phyloP scores from a whole-genome alignment of 2,888 invertebrate genomes.

The Atrina japonica region DNA sequence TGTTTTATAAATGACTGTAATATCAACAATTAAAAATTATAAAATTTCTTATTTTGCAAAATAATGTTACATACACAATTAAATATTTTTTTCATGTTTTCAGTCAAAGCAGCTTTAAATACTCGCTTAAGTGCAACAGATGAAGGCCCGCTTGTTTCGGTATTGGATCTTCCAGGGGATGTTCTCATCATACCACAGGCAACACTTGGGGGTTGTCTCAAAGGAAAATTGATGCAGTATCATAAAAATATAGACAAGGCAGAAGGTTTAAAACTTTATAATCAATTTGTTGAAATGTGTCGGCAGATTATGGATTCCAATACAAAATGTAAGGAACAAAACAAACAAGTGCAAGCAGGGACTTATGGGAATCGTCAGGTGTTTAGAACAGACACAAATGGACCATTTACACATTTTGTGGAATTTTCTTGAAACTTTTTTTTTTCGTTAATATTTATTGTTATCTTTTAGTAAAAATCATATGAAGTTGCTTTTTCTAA shows the following conservation, averaged over 20 bases:
- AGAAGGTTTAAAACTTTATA: conserved; percentile 77
- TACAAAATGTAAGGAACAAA: conserved; percentile 56
- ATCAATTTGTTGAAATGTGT: conserved; percentile 67
- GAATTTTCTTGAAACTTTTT: conserved; percentile 56
- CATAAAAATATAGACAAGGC: conserved; percentile 81
- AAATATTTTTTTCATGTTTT: conserved; percentile 1
- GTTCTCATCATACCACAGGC: conserved; percentile 82
- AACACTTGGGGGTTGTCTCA: conserved; percentile 80
- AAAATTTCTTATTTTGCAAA: too few species aligned
- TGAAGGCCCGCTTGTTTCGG: conserved; percentile 71
- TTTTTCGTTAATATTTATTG: too few species aligned
- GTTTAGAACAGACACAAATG: conserved; percentile 79
- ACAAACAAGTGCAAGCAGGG: conserved; percentile 72
- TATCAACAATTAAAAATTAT: too few species aligned
- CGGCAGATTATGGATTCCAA: conserved; percentile 49
- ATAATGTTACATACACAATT: too few species aligned
- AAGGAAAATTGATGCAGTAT: conserved; percentile 81
- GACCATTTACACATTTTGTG: conserved; percentile 80
- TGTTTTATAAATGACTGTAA: too few species aligned
- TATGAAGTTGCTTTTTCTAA: too few species aligned
- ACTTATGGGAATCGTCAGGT: conserved; percentile 81
- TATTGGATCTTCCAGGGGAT: conserved; percentile 80
- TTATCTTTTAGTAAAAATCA: too few species aligned
- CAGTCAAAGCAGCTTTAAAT: conserved; percentile 73
- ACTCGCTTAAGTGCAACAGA: conserved; percentile 73